Conservation (phyloP, 2,113 vertebrate genomes). For the Stictonetta naevosa region DNA sequence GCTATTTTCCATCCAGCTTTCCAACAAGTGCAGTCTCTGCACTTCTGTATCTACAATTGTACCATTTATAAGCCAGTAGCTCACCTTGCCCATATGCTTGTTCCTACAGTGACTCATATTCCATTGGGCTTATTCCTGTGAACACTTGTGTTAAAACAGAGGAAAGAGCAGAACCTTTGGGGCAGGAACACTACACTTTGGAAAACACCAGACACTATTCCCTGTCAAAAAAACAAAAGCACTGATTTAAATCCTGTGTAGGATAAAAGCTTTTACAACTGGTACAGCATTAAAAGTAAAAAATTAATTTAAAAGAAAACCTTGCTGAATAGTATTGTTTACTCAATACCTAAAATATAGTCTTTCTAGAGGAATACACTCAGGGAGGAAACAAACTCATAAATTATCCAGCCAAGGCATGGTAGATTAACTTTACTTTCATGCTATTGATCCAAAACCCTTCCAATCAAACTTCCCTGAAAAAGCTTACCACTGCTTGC, state of each 20-base stretch:
- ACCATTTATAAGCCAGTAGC: slow-evolving; percentile 58
- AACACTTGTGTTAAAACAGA: neutral
- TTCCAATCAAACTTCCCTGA: neutral
- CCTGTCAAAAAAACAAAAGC: neutral
- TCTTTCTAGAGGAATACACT: neutral
- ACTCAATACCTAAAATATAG: neutral
- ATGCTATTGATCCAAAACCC: neutral
- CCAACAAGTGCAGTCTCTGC: slow-evolving; percentile 1
- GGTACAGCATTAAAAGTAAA: neutral
- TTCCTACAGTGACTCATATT: slow-evolving; percentile 41
- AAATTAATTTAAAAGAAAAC: neutral
- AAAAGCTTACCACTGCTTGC: neutral
- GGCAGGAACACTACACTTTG: neutral
- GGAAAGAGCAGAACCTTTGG: neutral
- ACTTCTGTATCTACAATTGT: slow-evolving; percentile 51
- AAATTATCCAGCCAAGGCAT: neutral
- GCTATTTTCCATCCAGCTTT: slow-evolving; percentile 53
- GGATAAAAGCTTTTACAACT: neutral
- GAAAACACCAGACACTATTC: neutral
- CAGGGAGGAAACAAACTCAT: neutral
- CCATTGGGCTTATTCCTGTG: neutral
- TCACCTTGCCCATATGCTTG: neutral
- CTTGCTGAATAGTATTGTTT: neutral
- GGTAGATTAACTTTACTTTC: neutral
- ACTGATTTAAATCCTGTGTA: accelerated